These are phyloP conservation scores for Brachionus paranguensis DNA, from an alignment of 1,140 invertebrate species.

Conservation along the genomic window DNA sequence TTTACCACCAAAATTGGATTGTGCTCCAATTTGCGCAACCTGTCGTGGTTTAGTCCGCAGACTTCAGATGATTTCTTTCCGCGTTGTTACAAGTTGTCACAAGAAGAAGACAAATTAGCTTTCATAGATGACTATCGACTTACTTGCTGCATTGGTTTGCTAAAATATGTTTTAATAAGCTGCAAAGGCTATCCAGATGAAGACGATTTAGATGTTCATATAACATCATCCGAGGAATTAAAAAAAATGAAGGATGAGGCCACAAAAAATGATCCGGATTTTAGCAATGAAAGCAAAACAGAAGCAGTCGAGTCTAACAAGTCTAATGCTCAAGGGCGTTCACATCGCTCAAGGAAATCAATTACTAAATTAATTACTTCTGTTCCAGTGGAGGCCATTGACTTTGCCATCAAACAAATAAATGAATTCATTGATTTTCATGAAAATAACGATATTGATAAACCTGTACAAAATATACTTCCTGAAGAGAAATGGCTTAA, in stretches of 20 bases:
- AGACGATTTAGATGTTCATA: slow-evolving; percentile 37
- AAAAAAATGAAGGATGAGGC: slow-evolving; percentile 48
- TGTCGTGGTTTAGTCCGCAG: slow-evolving; percentile 79
- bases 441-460: slow-evolving; percentile 77
- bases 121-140: slow-evolving; percentile 83
- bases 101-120: slow-evolving; percentile 75
- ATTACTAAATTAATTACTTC: slow-evolving; percentile 53
- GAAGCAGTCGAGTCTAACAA: neutral
- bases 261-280: slow-evolving; percentile 46
- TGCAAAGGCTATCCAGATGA: slow-evolving; percentile 45
- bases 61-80: slow-evolving; percentile 74
- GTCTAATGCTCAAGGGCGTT: neutral
- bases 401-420: slow-evolving; percentile 71
- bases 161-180: slow-evolving; percentile 67
- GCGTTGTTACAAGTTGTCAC: slow-evolving; percentile 66
- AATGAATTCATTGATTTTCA: slow-evolving; percentile 68
- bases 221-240: slow-evolving; percentile 14
- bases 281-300: slow-evolving; percentile 40
- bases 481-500: slow-evolving; percentile 72
- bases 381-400: slow-evolving; percentile 65
- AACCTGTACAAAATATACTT: neutral
- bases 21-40: slow-evolving; percentile 71
- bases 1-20: slow-evolving; percentile 79
- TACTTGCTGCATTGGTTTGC: slow-evolving; percentile 73
- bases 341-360: slow-evolving; percentile 9